Conservation (phyloP, 2,888 invertebrate genomes). For the Elgonia sp. region DNA sequence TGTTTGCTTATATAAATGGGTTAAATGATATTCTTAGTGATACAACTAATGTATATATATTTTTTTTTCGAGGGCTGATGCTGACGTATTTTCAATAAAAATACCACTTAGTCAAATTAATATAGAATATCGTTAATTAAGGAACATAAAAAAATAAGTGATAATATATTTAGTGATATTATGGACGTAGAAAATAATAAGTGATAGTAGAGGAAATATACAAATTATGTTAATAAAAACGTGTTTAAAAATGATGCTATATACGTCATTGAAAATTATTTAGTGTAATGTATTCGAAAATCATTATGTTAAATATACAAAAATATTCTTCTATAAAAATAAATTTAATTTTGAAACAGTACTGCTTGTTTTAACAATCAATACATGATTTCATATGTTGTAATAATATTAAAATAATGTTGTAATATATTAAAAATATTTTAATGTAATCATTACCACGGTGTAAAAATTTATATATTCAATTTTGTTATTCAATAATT, state of each 20-base stretch:
- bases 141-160: conserved; percentile 12
- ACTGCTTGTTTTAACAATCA: no score
- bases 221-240: neutral
- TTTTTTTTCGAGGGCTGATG: conserved; percentile 1
- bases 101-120: conserved; percentile 40
- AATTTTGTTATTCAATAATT: no score
- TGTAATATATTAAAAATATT: no score
- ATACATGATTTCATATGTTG: no score
- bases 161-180: conserved; percentile 3
- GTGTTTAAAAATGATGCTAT: neutral
- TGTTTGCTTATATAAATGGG: conserved; percentile 1
- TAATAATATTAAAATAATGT: no score
- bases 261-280: neutral
- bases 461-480: no score
- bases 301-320: no score
- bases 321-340: no score
- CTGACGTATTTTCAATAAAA: conserved; percentile 40
- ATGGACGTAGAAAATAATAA: neutral
- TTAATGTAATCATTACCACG: no score
- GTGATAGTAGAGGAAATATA: neutral
- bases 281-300: neutral
- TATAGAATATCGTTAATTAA: conserved; percentile 7
- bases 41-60: neutral
- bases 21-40: neutral
- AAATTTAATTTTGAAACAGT: no score